phyloP scores from a whole-genome alignment of 2,888 invertebrate genomes.

The Germaria angustata region DNA sequence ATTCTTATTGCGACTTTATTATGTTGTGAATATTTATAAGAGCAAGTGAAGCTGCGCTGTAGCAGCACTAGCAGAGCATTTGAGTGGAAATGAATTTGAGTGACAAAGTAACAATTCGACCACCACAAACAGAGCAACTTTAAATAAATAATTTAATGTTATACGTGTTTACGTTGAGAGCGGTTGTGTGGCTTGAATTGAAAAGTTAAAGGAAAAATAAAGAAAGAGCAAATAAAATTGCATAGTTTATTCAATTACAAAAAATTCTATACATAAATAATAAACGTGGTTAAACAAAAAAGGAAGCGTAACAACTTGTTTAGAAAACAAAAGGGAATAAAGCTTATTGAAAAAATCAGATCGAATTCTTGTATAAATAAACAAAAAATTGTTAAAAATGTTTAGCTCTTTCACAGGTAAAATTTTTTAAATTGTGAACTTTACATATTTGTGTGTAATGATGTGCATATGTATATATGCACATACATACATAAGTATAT shows the following conservation, averaged over 20 bases:
- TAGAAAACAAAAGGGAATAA: conserved; percentile 18
- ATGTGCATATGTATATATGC: background rate
- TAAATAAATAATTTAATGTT: conserved; percentile 62
- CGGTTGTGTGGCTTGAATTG: conserved; percentile 69
- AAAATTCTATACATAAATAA: conserved; percentile 22
- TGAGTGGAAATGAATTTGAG: conserved; percentile 18
- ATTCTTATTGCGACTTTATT: background rate
- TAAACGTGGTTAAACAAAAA: conserved; percentile 29
- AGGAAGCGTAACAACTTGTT: conserved; percentile 8
- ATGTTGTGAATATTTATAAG: background rate
- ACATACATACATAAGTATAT: background rate
- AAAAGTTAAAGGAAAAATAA: conserved; percentile 14
- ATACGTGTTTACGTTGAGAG: conserved; percentile 74
- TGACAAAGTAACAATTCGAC: conserved; percentile 15
- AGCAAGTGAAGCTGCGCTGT: conserved; percentile 11
- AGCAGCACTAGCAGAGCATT: background rate
- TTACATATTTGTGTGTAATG: no score
- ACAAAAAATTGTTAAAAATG: conserved; percentile 71
- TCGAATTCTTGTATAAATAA: background rate
- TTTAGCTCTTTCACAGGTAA: conserved; percentile 80
- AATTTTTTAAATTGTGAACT: conserved; percentile 39
- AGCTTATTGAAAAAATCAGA: conserved; percentile 32
- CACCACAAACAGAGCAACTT: conserved; percentile 37
- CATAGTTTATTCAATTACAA: background rate
- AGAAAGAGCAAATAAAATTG: conserved; percentile 19